These are phyloP conservation scores for Poeciliopsis paucimaculata DNA, from an alignment of 2,797 vertebrate species.

Conservation along the genomic window DNA sequence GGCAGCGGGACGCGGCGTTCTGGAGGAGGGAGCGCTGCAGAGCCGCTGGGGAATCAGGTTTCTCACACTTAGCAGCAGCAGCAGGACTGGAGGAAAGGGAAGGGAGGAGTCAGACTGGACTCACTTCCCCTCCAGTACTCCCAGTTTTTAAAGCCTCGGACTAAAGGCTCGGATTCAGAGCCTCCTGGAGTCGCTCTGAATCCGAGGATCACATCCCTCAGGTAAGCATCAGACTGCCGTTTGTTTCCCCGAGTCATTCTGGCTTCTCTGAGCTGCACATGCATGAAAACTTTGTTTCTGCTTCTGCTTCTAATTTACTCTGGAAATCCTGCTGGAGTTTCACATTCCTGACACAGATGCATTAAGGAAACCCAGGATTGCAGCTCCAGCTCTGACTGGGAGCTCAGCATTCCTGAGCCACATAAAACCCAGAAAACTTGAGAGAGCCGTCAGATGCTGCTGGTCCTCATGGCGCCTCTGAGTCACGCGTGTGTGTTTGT, in stretches of 20 bases:
- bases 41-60: slow-evolving; percentile 55
- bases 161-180: no score
- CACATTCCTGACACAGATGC: slow-evolving; percentile 37
- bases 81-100: slow-evolving; percentile 21
- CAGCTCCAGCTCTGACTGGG: not conserved
- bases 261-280: slow-evolving; percentile 13
- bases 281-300: slow-evolving; percentile 19
- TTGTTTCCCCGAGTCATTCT: slow-evolving; percentile 15
- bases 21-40: slow-evolving; percentile 42
- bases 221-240: slow-evolving; percentile 39
- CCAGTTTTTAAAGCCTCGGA: slow-evolving; percentile 45
- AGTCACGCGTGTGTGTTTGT: slow-evolving; percentile 39
- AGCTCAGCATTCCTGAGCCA: not conserved
- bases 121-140: slow-evolving; percentile 49
- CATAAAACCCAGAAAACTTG: not conserved
- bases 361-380: not conserved
- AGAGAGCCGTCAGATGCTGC: not conserved
- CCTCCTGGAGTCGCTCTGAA: slow-evolving; percentile 7
- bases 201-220: not conserved
- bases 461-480: slow-evolving; percentile 11
- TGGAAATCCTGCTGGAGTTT: slow-evolving; percentile 18
- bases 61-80: slow-evolving; percentile 41
- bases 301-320: slow-evolving; percentile 60
- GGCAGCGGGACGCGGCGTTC: slow-evolving; percentile 39
- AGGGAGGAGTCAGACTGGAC: slow-evolving; percentile 46